Percentiles rank a stretch among this genome's conserved stretches.
Evolutionary conservation across 2,113 vertebrate genomes (phyloP).

Genomic region (Myotis yumanensis): DNA sequence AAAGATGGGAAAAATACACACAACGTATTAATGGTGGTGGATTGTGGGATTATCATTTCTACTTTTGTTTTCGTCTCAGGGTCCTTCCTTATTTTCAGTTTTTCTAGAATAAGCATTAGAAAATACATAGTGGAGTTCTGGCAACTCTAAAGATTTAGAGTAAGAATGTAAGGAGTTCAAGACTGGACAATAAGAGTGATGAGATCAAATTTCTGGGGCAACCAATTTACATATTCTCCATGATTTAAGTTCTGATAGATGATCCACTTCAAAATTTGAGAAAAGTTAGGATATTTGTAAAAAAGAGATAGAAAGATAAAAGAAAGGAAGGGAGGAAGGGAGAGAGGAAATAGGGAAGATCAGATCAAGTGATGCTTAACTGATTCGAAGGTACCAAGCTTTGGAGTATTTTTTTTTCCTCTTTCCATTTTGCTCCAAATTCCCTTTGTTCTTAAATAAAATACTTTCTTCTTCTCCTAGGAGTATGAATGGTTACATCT

Average conservation of each 20-base stretch:
- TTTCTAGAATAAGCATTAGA: not conserved
- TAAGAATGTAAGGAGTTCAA: not conserved
- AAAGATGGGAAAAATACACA: not conserved
- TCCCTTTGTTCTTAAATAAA: not conserved
- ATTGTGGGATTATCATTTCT: not conserved
- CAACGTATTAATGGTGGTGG: not conserved
- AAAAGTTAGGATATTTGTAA: not conserved
- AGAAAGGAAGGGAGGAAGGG: no score
- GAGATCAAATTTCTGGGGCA: not conserved
- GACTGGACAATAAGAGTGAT: not conserved
- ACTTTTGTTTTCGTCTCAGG: not conserved
- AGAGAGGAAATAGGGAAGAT: not conserved
- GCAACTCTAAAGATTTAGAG: not conserved
- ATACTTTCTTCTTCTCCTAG: not conserved
- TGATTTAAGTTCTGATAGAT: not conserved
- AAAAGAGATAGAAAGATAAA: accelerated
- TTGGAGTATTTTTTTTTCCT: not conserved
- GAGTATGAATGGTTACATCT: not conserved
- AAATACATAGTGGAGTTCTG: not conserved
- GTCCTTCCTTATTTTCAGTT: not conserved
- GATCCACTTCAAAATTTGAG: not conserved
- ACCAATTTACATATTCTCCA: not conserved
- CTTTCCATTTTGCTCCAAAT: not conserved
- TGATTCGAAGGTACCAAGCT: not conserved
- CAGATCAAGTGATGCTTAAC: not conserved